Base-by-base conservation (phyloP, 2,113 vertebrate species). In the Phycodurus eques region DNA sequence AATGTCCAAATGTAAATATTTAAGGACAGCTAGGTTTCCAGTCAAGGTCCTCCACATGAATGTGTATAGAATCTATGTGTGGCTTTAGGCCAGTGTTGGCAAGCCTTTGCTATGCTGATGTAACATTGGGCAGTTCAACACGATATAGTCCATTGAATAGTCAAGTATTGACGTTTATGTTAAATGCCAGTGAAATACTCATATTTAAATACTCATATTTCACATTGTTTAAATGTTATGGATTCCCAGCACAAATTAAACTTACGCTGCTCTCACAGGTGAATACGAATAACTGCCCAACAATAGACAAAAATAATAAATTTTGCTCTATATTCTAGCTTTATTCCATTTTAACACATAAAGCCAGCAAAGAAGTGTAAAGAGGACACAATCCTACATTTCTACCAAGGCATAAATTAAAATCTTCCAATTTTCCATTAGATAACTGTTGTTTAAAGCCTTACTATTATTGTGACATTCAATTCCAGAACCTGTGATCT, bases 1-100 rank as follows among this genome's bases (percentile, higher is more conserved):
- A 53, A 20, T 53, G 19, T 20, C n/a, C 54, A 57, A 57, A 57
- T 57, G 54, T 57, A 57, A 60, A 60, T 60, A 60, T 33, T 60
- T 33, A 60, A n/a, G 14, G 13, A 60, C 12, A 60, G 31, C 15
- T 31, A 17, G 57, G 17, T 27, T 33, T 60, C 57, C 27, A 33
- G 31, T 15, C 27, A 17, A 33, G 33, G 57, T 60, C 57, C 57
- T 33, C 57, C 14, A 33, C 27, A 14, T 59, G 27, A 31, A 33
- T 13, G 4, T 33, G 22, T 15, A 15, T 33, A 4, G 27, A 60
- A 60, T 60, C 27, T 33, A 15, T 12, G n/a, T 33, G 14, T 33
- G 57, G 57, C 57, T 60, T 13, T 27, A 6, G 27, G 57, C 57
- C 57, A 33, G 57, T 33, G 13, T 60, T 60, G 14, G 27, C 27